Evolutionary conservation across 2,797 vertebrate genomes (phyloP).

Genomic region (Leuciscus waleckii): DNA sequence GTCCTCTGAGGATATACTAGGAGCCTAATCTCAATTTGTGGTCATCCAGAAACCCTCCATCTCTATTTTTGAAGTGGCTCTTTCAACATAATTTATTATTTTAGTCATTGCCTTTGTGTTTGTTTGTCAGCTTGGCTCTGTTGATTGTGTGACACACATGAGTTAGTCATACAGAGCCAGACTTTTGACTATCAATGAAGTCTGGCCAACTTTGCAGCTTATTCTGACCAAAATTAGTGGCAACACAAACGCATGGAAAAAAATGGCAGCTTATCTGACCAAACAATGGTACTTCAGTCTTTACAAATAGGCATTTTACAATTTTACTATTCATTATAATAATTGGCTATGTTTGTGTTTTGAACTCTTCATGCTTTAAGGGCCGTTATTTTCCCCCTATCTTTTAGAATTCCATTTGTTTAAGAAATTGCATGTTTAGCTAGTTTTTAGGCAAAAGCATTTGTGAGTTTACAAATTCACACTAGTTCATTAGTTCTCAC

Average conservation of each 20-base stretch:
- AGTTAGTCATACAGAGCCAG: constrained; percentile 1
- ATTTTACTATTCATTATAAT: not conserved
- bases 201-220: not conserved
- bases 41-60: not conserved
- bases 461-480: not conserved
- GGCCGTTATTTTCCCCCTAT: not conserved
- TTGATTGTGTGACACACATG: not conserved
- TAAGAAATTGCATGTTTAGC: not conserved
- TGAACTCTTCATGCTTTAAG: not conserved
- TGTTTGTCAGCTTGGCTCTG: constrained; percentile 1
- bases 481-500: not conserved
- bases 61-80: constrained; percentile 9
- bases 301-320: not conserved
- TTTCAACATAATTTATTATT: not conserved
- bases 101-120: not conserved
- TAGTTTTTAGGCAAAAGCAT: not conserved
- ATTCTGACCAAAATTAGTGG: not conserved
- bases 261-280: not conserved
- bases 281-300: not conserved
- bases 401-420: too few species aligned
- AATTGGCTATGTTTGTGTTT: not conserved
- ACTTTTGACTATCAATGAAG: not conserved
- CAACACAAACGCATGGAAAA: not conserved
- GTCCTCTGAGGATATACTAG: constrained; percentile 6
- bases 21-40: not conserved